phyloP scores from a whole-genome alignment of 2,113 vertebrate species.

The Herpetotheres cachinnans region DNA sequence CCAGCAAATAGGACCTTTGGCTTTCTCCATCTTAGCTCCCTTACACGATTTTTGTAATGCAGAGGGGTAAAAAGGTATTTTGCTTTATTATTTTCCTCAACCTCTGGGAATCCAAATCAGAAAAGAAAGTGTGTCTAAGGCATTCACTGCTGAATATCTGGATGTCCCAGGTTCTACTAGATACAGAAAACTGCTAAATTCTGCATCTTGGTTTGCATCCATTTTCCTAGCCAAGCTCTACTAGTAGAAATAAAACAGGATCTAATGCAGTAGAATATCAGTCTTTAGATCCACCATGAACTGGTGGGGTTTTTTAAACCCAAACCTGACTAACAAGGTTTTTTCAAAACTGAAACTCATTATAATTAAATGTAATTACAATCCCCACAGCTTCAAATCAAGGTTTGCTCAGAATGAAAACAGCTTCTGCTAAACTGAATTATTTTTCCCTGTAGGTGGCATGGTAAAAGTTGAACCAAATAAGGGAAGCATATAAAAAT shows the following conservation, averaged over 20 bases:
- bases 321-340: neutral
- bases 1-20: neutral
- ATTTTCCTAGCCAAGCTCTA: neutral
- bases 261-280: neutral
- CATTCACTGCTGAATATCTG: neutral
- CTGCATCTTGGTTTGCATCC: neutral
- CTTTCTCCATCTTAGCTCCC: neutral
- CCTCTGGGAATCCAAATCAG: neutral
- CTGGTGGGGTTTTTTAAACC: neutral
- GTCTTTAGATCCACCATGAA: neutral
- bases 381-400: neutral
- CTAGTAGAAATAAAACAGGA: neutral
- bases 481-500: neutral
- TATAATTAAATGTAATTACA: conserved; percentile 10
- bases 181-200: neutral
- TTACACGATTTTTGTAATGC: neutral
- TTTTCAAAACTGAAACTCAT: neutral
- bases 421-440: neutral
- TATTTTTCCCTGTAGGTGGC: neutral
- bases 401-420: neutral
- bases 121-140: neutral
- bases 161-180: neutral
- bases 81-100: neutral
- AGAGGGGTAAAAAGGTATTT: neutral
- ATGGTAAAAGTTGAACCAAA: neutral